Base-by-base conservation (phyloP, 2,113 vertebrate species). In the Mesitornis unicolor region DNA sequence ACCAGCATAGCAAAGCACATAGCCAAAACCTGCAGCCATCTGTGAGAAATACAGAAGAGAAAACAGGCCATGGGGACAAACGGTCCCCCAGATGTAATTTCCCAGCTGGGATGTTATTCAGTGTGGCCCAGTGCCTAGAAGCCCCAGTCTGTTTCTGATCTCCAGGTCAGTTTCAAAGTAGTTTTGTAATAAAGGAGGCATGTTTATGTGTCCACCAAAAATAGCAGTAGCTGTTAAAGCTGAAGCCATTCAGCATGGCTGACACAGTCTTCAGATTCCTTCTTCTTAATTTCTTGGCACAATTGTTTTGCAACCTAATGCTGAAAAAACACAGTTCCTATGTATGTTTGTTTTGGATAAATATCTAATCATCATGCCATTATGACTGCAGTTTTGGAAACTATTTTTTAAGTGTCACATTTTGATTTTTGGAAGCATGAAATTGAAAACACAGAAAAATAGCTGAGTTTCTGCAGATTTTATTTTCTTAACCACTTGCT, bases 321-420 rank as follows among this genome's bases (percentile, higher is more conserved):
- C 92, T 96, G 89, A 97, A 97, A 96, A 94, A 96, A 96, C 96
- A 89, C 86, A 85, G 64, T 96, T 98, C 91, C 91, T 95, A 91
- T 97, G 84, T 95, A 60, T 96, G 51, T 98, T 98, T 98, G 93
- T 91, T 95, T 98, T 98, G 97, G 97, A 96, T 73, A 95, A 87
- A 89, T 92, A 25, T 59, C 76, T 90, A 89, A 25, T 81, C 51
- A 89, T 92, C 11, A 0, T 94, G 94, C 93, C 95, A 86, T 87
- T 57, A 6, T 96, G 93, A 95, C 74, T 9, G 35, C 67, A 95
- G 77, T 88, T 95, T 85, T 69, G 16, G 51, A 87, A 78, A 79
- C 75, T 69, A 21, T 88, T 95, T 97, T 96, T 91, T 95, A 92
- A 95, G 96, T 89, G 85, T 96, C 97, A 76, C 69, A 83, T 95